phyloP scores from a whole-genome alignment of 2,888 invertebrate species.

The Belgica antarctica region DNA sequence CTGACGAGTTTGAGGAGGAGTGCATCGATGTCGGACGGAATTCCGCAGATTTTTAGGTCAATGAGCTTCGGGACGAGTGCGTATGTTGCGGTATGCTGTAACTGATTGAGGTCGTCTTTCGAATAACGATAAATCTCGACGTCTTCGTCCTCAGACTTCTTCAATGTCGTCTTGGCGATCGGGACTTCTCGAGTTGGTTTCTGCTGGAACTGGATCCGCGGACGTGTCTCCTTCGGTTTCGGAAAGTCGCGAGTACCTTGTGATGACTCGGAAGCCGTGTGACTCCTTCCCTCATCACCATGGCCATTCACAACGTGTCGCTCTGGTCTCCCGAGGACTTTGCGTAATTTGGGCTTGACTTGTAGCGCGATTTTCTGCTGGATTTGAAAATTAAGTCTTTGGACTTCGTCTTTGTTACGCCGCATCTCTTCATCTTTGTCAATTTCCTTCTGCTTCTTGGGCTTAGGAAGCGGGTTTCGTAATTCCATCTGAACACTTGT shows the following conservation, averaged over 20 bases:
- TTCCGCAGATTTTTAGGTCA: background rate
- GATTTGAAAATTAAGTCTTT: background rate
- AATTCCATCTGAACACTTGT: background rate
- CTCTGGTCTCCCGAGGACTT: background rate
- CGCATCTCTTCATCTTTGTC: background rate
- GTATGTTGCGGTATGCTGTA: background rate
- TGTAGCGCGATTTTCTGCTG: background rate
- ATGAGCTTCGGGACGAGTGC: conserved; percentile 4
- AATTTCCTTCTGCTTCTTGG: background rate
- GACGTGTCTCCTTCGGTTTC: background rate
- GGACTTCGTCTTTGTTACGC: background rate
- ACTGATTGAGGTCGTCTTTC: background rate
- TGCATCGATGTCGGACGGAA: background rate
- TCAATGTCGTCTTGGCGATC: background rate
- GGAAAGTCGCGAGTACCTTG: background rate
- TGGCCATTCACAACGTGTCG: background rate
- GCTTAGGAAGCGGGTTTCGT: background rate
- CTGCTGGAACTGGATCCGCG: background rate
- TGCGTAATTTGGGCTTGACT: conserved; percentile 7
- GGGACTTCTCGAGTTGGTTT: background rate
- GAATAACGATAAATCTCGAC: conserved; percentile 35
- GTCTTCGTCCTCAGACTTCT: background rate
- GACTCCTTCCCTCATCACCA: background rate
- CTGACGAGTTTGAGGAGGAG: background rate
- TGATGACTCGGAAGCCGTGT: too few species aligned